A percentile compares a stretch with the other conserved stretches of the same genome.
These are phyloP conservation scores for Triplophysa dalaica DNA, from an alignment of 2,113 vertebrate genomes.

Conservation along the genomic window DNA sequence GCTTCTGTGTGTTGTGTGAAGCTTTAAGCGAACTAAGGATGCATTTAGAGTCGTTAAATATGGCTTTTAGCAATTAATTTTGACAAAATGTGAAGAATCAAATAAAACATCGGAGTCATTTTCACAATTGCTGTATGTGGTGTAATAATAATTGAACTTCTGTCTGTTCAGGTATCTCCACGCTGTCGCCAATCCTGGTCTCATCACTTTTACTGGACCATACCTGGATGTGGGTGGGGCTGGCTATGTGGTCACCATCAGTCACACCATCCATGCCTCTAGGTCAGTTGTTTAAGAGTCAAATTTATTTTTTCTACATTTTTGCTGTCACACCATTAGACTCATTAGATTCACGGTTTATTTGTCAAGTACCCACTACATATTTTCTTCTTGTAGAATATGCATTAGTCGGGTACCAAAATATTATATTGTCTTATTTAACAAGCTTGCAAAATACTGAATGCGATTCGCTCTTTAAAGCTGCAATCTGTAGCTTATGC, in stretches of 20 bases:
- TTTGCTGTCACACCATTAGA: too few relatives aligned
- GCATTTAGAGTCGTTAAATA: not conserved
- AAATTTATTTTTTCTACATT: not conserved
- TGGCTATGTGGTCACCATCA: conserved; percentile 96
- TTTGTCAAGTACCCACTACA: too few relatives aligned
- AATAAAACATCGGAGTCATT: not conserved
- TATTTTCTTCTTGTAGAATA: too few relatives aligned
- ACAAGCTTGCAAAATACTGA: too few relatives aligned
- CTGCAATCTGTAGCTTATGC: too few relatives aligned
- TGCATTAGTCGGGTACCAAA: too few relatives aligned
- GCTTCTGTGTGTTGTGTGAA: not conserved
- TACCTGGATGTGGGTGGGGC: conserved; percentile 96
- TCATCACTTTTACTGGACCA: conserved; percentile 95
- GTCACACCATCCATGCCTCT: conserved; percentile 95
- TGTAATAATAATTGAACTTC: conserved; percentile 7
- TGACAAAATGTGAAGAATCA: too few relatives aligned
- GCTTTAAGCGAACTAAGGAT: not conserved
- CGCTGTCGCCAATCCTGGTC: conserved; percentile 92
- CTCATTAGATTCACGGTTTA: too few relatives aligned
- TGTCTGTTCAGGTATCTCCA: conserved; percentile 87
- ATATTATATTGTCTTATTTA: too few relatives aligned
- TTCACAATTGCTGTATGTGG: not conserved
- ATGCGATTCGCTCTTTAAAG: too few relatives aligned
- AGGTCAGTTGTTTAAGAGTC: conserved; percentile 72
- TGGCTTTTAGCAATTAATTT: too few relatives aligned